A percentile compares a stretch with the other conserved stretches of the same genome.
Evolutionary conservation across 2,888 invertebrate species (phyloP).

Genomic region (Parelbella ahira): DNA sequence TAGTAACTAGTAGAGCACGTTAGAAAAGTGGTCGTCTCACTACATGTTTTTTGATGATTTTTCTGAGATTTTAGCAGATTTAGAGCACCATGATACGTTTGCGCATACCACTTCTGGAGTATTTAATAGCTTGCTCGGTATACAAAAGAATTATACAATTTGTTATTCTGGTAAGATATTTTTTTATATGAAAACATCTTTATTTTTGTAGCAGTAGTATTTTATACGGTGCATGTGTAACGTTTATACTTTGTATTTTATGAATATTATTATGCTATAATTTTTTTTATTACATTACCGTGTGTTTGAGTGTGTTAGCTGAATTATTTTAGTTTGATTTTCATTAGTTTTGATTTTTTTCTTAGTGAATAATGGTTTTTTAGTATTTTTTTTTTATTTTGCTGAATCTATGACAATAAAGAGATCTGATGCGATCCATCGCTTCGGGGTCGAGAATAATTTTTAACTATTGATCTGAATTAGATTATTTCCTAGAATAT

Average conservation of each 20-base stretch:
- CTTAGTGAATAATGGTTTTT: slow-evolving; percentile 70
- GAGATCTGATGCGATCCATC: slow-evolving; percentile 78
- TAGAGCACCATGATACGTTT: slow-evolving; percentile 38
- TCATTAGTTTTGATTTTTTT: slow-evolving; percentile 68
- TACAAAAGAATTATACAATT: slow-evolving; percentile 73
- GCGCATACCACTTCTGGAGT: slow-evolving; percentile 62
- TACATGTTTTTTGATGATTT: slow-evolving; percentile 60
- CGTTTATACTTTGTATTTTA: slow-evolving; percentile 66
- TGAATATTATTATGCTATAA: slow-evolving; percentile 67
- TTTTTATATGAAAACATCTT: slow-evolving; percentile 70
- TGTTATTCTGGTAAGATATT: slow-evolving; percentile 79
- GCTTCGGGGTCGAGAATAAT: slow-evolving; percentile 44
- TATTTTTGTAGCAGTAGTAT: slow-evolving; percentile 75
- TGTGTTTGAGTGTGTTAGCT: slow-evolving; percentile 79
- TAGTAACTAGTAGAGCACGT: slow-evolving; percentile 76
- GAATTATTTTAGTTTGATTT: slow-evolving; percentile 79
- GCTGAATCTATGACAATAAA: slow-evolving; percentile 81
- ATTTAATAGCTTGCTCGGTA: slow-evolving; percentile 69
- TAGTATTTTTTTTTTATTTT: slow-evolving; percentile 65
- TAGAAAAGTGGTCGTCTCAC: slow-evolving; percentile 72
- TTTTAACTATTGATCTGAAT: slow-evolving; percentile 68
- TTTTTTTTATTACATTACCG: slow-evolving; percentile 69
- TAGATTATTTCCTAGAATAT: slow-evolving; percentile 56
- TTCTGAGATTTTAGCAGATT: slow-evolving; percentile 64
- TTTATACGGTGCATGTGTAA: slow-evolving; percentile 79